phyloP scores from a whole-genome alignment of 1,140 invertebrate genomes.

The Diachasma alloeum region DNA sequence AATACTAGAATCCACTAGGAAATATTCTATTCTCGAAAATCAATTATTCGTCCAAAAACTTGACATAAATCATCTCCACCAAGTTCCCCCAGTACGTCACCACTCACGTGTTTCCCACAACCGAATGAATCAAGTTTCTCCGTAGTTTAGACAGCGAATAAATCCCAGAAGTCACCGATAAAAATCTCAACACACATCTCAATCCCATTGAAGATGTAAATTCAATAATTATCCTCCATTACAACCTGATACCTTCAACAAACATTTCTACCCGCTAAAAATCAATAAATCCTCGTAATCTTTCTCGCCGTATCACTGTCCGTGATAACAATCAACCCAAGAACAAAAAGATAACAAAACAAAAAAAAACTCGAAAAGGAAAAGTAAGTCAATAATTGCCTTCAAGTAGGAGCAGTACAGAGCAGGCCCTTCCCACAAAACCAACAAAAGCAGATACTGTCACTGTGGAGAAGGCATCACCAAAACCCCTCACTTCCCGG shows the following conservation, averaged over 20 bases:
- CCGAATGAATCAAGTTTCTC: neutral
- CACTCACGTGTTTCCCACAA: neutral
- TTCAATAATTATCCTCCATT: neutral
- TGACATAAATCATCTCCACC: too few relatives aligned
- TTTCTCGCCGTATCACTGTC: neutral
- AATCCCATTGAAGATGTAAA: neutral
- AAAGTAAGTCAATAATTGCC: slow-evolving; percentile 1
- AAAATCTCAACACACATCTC: neutral
- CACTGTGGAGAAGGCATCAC: neutral
- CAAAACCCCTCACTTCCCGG: neutral
- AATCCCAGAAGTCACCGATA: neutral
- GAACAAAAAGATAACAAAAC: neutral
- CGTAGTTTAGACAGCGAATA: neutral
- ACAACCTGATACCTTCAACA: neutral
- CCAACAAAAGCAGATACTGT: neutral
- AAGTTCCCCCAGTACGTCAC: too few relatives aligned
- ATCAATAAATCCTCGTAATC: neutral
- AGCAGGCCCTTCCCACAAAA: neutral
- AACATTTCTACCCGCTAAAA: neutral
- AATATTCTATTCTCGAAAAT: neutral
- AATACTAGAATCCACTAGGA: neutral
- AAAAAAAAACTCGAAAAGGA: neutral
- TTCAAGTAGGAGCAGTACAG: neutral
- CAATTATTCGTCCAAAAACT: neutral
- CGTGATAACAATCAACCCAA: neutral